phyloP scores from a whole-genome alignment of 2,113 vertebrate species.

The Oncorhynchus keta region DNA sequence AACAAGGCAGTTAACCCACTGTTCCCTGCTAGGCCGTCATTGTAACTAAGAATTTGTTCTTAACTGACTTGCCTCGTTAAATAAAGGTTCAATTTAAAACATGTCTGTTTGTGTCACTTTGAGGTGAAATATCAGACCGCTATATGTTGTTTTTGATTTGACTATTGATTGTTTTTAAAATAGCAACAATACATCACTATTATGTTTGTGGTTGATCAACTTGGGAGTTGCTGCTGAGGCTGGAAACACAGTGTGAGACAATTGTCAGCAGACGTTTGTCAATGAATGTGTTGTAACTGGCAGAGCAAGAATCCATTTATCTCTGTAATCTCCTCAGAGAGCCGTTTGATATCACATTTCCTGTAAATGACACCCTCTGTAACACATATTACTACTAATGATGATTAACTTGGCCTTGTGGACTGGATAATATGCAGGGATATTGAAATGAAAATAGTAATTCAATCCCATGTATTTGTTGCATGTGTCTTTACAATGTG shows the following conservation, averaged over 20 bases:
- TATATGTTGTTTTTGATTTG: not conserved
- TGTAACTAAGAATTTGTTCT: too few species aligned
- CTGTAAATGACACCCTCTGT: too few species aligned
- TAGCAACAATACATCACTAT: not conserved
- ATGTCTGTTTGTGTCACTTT: not conserved
- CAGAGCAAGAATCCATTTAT: not conserved
- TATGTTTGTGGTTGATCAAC: not conserved
- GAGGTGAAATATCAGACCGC: not conserved
- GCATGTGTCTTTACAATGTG: not conserved
- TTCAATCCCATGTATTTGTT: not conserved
- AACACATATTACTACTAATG: slow-evolving; percentile 2
- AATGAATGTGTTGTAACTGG: not conserved
- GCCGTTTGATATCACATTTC: slow-evolving; percentile 2
- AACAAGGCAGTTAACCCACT: too few species aligned
- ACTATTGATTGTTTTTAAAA: not conserved
- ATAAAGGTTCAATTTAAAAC: too few species aligned
- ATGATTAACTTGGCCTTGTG: slow-evolving; percentile 4
- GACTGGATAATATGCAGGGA: slow-evolving; percentile 1
- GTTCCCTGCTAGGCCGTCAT: too few species aligned
- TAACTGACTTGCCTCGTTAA: too few species aligned
- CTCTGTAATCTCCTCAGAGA: not conserved
- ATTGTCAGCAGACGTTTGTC: not conserved
- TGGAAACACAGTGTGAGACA: not conserved
- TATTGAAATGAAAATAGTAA: not conserved
- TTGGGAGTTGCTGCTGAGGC: not conserved